Evolutionary conservation across 1,140 invertebrate genomes (phyloP).

Genomic region (Hypothenemus hampei): DNA sequence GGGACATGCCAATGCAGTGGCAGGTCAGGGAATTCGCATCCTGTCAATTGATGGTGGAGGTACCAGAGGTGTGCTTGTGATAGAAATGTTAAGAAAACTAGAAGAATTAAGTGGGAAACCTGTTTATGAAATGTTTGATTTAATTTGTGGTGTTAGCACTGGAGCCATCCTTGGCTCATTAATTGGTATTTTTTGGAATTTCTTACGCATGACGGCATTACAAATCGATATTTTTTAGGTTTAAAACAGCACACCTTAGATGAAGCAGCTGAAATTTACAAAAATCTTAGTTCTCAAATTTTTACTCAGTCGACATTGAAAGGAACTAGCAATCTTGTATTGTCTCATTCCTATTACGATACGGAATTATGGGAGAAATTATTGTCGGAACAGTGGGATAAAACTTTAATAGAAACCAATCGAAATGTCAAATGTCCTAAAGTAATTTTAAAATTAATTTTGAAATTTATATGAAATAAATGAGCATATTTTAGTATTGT

Average conservation of each 20-base stretch:
- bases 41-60: constrained; percentile 89
- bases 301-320: constrained; percentile 66
- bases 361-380: constrained; percentile 80
- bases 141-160: constrained; percentile 88
- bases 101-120: constrained; percentile 65
- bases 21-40: constrained; percentile 71
- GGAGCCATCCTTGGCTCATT: constrained; percentile 71
- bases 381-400: constrained; percentile 66
- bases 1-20: constrained; percentile 67
- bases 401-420: constrained; percentile 62
- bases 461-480: not conserved
- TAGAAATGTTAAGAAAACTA: constrained; percentile 73
- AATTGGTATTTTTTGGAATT: constrained; percentile 49
- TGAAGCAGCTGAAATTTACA: constrained; percentile 27
- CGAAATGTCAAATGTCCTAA: constrained; percentile 59
- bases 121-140: constrained; percentile 76
- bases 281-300: constrained; percentile 60
- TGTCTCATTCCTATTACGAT: constrained; percentile 88
- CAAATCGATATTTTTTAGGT: constrained; percentile 14
- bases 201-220: not conserved
- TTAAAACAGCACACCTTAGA: constrained; percentile 29
- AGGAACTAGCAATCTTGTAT: constrained; percentile 76
- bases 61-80: constrained; percentile 74
- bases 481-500: constrained; percentile 55
- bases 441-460: constrained; percentile 44